phyloP scores from a whole-genome alignment of 2,113 vertebrate species.

The Alces alces region DNA sequence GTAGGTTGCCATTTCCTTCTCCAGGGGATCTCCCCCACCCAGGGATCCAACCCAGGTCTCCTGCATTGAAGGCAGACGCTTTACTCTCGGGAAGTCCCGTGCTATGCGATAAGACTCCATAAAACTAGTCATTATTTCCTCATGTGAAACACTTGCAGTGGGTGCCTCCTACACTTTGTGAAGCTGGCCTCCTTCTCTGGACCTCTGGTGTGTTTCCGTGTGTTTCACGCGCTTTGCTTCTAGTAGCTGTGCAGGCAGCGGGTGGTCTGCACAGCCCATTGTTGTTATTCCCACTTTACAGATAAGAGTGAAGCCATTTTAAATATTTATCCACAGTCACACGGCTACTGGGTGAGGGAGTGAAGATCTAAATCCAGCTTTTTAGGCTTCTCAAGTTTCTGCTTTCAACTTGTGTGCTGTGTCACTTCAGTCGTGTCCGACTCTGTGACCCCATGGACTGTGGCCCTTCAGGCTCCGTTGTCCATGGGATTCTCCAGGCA shows the following conservation, averaged over 20 bases:
- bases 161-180: neutral
- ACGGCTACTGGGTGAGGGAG: neutral
- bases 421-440: neutral
- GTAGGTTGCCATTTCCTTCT: too few species aligned
- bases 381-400: neutral
- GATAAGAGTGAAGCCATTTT: neutral
- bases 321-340: neutral
- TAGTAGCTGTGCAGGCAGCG: neutral
- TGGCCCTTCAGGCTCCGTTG: neutral
- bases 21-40: too few species aligned
- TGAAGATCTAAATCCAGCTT: neutral
- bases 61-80: too few species aligned
- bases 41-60: too few species aligned
- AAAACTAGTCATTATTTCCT: neutral
- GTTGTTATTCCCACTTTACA: neutral
- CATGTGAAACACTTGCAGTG: fast-evolving
- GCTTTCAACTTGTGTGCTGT: neutral
- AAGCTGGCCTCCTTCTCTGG: neutral
- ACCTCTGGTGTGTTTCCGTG: fast-evolving
- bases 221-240: neutral
- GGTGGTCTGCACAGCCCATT: neutral
- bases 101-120: too few species aligned
- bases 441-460: neutral
- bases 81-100: too few species aligned
- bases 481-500: neutral